Conservation (phyloP, 2,888 invertebrate genomes). For the Axea sp. region DNA sequence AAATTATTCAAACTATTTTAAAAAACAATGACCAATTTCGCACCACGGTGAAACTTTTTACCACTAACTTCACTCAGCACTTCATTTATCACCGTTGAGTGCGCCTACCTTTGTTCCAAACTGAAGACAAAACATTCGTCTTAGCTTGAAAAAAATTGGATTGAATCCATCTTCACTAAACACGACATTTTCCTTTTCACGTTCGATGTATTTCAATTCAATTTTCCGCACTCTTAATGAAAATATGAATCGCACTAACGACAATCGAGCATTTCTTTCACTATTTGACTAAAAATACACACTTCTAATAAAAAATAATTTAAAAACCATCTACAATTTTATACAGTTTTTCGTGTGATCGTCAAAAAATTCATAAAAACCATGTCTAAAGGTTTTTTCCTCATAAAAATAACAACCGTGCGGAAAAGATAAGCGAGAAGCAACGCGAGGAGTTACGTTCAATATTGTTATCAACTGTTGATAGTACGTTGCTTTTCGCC, state of each 20-base stretch:
- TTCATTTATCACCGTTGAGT: slow-evolving; percentile 47
- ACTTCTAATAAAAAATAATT: slow-evolving; percentile 54
- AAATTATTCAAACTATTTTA: too few relatives aligned
- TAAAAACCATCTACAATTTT: slow-evolving; percentile 53
- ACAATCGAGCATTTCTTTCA: slow-evolving; percentile 19
- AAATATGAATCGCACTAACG: slow-evolving; percentile 22
- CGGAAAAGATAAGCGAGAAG: slow-evolving; percentile 15
- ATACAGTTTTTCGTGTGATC: slow-evolving; percentile 13
- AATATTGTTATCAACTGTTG: slow-evolving; percentile 2
- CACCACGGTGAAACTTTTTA: slow-evolving; percentile 14
- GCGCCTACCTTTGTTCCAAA: slow-evolving; percentile 16
- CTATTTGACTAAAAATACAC: slow-evolving; percentile 56
- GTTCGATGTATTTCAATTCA: slow-evolving; percentile 22
- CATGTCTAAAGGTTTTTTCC: slow-evolving; percentile 5
- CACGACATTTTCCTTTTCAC: slow-evolving; percentile 1
- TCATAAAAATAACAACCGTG: slow-evolving; percentile 14
- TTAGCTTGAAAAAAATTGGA: slow-evolving; percentile 17
- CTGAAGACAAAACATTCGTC: slow-evolving; percentile 29
- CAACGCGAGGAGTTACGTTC: slow-evolving; percentile 2
- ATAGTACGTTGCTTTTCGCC: slow-evolving; percentile 4
- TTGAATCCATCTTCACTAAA: slow-evolving; percentile 14
- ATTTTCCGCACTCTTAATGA: slow-evolving; percentile 6
- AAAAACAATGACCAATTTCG: too few relatives aligned
- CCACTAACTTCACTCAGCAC: slow-evolving; percentile 36
- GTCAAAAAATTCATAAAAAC: slow-evolving; percentile 1